Evolutionary conservation across 1,140 invertebrate species (phyloP).

Genomic region (Drosophila nannoptera): DNA sequence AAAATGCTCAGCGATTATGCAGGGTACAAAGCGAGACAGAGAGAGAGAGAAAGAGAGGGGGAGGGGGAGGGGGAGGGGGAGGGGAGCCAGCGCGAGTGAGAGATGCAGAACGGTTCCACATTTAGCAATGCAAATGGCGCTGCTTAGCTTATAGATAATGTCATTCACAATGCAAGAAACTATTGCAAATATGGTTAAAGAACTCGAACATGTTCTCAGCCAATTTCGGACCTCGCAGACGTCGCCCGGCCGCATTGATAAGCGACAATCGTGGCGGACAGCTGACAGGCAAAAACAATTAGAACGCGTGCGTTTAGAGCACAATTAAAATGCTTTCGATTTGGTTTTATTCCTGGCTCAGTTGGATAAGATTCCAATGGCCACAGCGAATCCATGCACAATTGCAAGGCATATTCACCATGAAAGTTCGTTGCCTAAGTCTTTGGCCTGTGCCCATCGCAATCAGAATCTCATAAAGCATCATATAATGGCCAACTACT

Average conservation of each 20-base stretch:
- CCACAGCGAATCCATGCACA: conserved; percentile 2
- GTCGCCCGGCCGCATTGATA: conserved; percentile 43
- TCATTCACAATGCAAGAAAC: conserved; percentile 67
- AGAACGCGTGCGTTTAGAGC: conserved; percentile 13
- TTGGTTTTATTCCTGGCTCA: not conserved
- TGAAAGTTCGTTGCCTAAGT: conserved; percentile 45
- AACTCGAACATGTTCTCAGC: conserved; percentile 58
- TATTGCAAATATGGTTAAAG: conserved; percentile 58
- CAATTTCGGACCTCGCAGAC: conserved; percentile 17
- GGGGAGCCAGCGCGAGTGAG: not conserved
- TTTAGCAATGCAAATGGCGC: conserved; percentile 74
- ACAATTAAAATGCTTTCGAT: conserved; percentile 42
- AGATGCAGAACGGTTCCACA: conserved; percentile 34
- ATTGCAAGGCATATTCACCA: not conserved
- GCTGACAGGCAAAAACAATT: conserved; percentile 47
- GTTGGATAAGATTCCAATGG: no score
- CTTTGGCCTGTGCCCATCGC: conserved; percentile 49
- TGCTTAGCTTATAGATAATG: conserved; percentile 74
- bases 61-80: no score
- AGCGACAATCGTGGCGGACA: conserved; percentile 24
- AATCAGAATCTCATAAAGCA: no score
- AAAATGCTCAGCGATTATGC: conserved; percentile 56
- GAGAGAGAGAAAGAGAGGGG: not conserved
- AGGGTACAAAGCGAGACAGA: conserved; percentile 8
- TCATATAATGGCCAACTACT: conserved; percentile 15